Evolutionary conservation across 2,113 vertebrate genomes (phyloP).

Genomic region (Chrysemys picta): DNA sequence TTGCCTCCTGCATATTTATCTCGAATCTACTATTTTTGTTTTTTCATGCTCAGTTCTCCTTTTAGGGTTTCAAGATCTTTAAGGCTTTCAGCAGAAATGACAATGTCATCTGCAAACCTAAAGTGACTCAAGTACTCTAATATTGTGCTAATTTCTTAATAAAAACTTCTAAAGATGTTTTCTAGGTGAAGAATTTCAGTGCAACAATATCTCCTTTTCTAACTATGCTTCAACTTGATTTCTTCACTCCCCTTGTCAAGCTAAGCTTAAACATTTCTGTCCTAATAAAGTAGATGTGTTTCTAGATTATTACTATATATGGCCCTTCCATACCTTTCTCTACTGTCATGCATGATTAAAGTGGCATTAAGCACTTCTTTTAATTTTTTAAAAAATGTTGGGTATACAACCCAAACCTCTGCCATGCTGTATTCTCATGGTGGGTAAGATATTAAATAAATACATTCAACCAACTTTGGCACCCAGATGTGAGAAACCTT

Average conservation of each 20-base stretch:
- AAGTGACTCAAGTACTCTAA: neutral
- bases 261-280: conserved; percentile 40
- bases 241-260: conserved; percentile 54
- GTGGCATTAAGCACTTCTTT: conserved; percentile 51
- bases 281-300: conserved; percentile 24
- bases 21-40: neutral
- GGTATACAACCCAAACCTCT: conserved; percentile 46
- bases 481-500: neutral
- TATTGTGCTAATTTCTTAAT: conserved; percentile 40
- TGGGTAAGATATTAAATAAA: conserved; percentile 36
- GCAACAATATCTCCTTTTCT: conserved; percentile 11
- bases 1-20: neutral
- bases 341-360: conserved; percentile 35
- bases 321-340: conserved; percentile 44
- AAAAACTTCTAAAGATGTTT: conserved; percentile 43
- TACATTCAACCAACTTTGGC: neutral
- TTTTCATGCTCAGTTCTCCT: neutral
- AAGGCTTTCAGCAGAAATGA: conserved; percentile 14
- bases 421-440: conserved; percentile 19
- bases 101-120: conserved; percentile 31
- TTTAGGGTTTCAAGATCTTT: conserved; percentile 7
- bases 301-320: conserved; percentile 19
- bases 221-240: conserved; percentile 37
- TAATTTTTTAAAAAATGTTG: conserved; percentile 23
- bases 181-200: conserved; percentile 26